A percentile compares a stretch with the other conserved stretches of the same genome.
These are phyloP conservation scores for Dasypus novemcinctus DNA, from an alignment of 2,113 vertebrate genomes.

Conservation along the genomic window DNA sequence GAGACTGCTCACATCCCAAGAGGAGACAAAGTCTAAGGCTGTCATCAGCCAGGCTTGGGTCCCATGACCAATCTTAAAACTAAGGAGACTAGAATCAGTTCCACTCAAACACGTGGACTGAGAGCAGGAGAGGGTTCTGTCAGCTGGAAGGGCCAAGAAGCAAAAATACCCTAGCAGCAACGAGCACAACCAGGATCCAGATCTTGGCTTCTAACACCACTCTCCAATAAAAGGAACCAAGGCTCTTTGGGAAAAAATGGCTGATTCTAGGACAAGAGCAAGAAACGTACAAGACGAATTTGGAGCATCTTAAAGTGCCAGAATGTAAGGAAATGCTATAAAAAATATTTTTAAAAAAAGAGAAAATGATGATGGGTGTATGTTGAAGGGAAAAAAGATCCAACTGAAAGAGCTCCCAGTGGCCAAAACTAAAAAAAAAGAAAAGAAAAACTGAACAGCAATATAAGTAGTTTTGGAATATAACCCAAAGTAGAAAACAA, in stretches of 20 bases:
- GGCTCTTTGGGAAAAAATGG: too few species aligned
- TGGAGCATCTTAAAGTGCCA: too few species aligned
- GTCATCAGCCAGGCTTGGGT: neutral
- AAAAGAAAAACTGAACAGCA: neutral
- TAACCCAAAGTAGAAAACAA: neutral
- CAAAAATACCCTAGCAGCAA: neutral
- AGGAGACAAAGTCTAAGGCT: neutral
- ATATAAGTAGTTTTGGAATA: too few species aligned
- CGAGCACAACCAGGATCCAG: neutral
- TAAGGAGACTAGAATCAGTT: neutral
- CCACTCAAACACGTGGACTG: neutral
- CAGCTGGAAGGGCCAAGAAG: neutral
- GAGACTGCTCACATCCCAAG: neutral
- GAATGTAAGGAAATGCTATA: neutral
- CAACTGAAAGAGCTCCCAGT: neutral
- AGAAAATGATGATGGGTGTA: neutral
- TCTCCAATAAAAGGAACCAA: too few species aligned
- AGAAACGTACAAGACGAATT: too few species aligned
- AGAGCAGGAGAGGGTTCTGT: too few species aligned
- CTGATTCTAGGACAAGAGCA: too few species aligned
- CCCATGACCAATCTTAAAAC: too few species aligned
- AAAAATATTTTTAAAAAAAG: neutral
- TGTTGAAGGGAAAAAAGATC: neutral
- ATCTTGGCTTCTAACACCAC: too few species aligned
- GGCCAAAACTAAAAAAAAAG: too few species aligned